Percentiles rank a stretch among this genome's conserved stretches.
phyloP scores from a whole-genome alignment of 2,113 vertebrate genomes.

The Halichoeres trimaculatus region DNA sequence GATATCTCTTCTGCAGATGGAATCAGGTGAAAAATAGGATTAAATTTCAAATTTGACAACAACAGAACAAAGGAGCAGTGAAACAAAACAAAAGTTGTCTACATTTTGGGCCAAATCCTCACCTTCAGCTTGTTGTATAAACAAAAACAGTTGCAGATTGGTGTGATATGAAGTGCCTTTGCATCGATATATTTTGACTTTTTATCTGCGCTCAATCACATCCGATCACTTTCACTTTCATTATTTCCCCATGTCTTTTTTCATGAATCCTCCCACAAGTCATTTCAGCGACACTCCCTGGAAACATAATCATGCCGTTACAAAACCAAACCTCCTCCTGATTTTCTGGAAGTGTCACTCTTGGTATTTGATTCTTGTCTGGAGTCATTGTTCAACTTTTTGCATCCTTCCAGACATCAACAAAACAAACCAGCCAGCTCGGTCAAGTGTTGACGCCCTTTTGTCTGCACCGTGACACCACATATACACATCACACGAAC shows the following conservation, averaged over 20 bases:
- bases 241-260: slow-evolving; percentile 33
- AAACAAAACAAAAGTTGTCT: slow-evolving; percentile 84
- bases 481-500: not conserved
- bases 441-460: slow-evolving; percentile 29
- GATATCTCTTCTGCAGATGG: slow-evolving; percentile 92
- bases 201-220: not conserved
- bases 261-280: slow-evolving; percentile 20
- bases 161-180: not conserved
- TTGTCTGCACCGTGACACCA: slow-evolving; percentile 36
- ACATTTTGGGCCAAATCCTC: slow-evolving; percentile 51
- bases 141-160: slow-evolving; percentile 22
- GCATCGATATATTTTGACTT: not conserved
- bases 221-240: not conserved
- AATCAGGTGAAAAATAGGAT: slow-evolving; percentile 82
- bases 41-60: slow-evolving; percentile 86
- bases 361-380: slow-evolving; percentile 45
- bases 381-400: slow-evolving; percentile 35
- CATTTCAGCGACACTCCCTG: slow-evolving; percentile 43
- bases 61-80: slow-evolving; percentile 88
- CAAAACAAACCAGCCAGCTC: not conserved
- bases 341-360: slow-evolving; percentile 30
- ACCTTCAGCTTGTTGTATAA: slow-evolving; percentile 20
- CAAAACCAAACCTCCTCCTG: slow-evolving; percentile 33
- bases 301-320: slow-evolving; percentile 50
- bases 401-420: slow-evolving; percentile 5